Conservation (phyloP, 2,888 invertebrate genomes). For the Anaspis maculata region DNA sequence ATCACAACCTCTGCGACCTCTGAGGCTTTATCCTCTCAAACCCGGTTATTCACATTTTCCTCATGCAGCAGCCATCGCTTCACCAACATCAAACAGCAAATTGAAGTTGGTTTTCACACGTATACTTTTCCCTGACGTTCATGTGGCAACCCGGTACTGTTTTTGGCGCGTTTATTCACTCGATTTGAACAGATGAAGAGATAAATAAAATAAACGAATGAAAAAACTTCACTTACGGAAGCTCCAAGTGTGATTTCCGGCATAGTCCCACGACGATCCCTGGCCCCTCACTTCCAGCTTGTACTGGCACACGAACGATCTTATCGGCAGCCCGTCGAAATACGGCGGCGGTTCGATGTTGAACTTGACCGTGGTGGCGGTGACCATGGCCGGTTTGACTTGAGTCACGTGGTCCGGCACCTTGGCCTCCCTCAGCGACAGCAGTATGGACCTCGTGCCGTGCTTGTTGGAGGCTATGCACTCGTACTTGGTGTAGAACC, state of each 20-base stretch:
- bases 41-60: too few species aligned
- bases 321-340: conserved; percentile 67
- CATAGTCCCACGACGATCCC: conserved; percentile 53
- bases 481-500: conserved; percentile 67
- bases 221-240: conserved; percentile 43
- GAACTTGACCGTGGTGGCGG: conserved; percentile 80
- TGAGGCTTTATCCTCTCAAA: too few species aligned
- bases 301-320: conserved; percentile 67
- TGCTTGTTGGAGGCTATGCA: conserved; percentile 73
- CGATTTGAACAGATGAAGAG: too few species aligned
- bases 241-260: conserved; percentile 70
- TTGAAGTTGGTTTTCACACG: too few species aligned
- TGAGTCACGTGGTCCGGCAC: conserved; percentile 59
- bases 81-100: too few species aligned
- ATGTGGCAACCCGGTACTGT: too few species aligned
- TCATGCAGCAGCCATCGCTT: too few species aligned
- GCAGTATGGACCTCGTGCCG: conserved; percentile 59
- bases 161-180: too few species aligned
- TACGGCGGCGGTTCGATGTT: conserved; percentile 66
- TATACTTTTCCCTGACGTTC: too few species aligned
- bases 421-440: conserved; percentile 66
- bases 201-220: too few species aligned
- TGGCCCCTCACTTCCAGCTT: conserved; percentile 58
- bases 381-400: conserved; percentile 59
- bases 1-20: too few species aligned